A percentile compares a stretch with the other conserved stretches of the same genome.
Conservation (phyloP, 2,797 vertebrate genomes). For the Gallirallus australis region DNA sequence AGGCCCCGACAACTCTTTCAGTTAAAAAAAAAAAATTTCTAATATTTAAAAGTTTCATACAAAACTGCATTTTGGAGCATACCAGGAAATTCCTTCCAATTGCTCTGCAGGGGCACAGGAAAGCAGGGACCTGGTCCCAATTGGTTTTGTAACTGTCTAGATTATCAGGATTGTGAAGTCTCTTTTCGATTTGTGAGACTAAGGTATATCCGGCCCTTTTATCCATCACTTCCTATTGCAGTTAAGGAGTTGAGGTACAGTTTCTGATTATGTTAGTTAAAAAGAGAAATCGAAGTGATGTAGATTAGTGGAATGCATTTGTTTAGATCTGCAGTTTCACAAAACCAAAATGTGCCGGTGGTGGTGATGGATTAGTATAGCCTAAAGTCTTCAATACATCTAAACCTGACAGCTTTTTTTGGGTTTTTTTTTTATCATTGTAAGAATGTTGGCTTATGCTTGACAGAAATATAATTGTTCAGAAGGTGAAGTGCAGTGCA, state of each 20-base stretch:
- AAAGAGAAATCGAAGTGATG: not conserved
- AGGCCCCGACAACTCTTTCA: no score
- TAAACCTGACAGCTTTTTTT: not conserved
- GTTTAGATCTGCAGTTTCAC: not conserved
- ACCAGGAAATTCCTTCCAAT: not conserved
- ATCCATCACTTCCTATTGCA: not conserved
- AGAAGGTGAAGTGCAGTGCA: not conserved
- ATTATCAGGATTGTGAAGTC: not conserved
- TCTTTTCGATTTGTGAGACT: not conserved
- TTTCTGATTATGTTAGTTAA: not conserved
- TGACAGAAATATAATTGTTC: not conserved
- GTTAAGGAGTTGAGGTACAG: not conserved
- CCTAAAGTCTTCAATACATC: not conserved
- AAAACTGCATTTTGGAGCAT: not conserved
- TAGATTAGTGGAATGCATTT: not conserved
- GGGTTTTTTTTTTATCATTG: not conserved
- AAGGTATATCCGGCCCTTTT: not conserved
- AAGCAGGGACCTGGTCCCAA: not conserved
- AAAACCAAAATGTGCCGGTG: not conserved
- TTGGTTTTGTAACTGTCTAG: not conserved
- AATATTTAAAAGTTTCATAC: not conserved
- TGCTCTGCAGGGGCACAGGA: rapidly evolving
- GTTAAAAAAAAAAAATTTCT: no score
- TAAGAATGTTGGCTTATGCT: not conserved
- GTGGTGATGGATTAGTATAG: not conserved